A percentile compares a stretch with the other conserved stretches of the same genome.
These are phyloP conservation scores for Alosa alosa DNA, from an alignment of 2,113 vertebrate genomes.

Conservation along the genomic window DNA sequence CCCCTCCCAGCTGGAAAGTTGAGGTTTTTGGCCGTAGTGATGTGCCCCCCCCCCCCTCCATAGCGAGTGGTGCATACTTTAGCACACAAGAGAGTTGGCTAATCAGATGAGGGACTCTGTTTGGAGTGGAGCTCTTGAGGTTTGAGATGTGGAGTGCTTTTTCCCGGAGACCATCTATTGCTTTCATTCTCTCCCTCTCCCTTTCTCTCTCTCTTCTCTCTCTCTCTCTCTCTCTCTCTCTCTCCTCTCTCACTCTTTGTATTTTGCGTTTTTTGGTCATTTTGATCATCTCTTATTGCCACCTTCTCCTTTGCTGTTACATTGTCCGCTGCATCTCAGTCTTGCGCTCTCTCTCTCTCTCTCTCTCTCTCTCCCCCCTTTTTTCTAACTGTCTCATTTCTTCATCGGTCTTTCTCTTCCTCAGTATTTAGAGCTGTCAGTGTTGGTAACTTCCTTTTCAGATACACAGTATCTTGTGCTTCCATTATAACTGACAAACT, in stretches of 20 bases:
- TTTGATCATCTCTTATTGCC: not conserved
- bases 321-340: not conserved
- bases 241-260: not conserved
- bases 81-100: constrained; percentile 51
- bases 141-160: constrained; percentile 41
- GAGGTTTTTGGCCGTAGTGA: constrained; percentile 49
- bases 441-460: not conserved
- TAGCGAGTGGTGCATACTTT: constrained; percentile 48
- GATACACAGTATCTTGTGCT: not conserved
- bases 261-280: not conserved
- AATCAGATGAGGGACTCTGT: constrained; percentile 50
- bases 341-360: not conserved
- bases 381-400: not conserved
- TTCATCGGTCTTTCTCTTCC: not conserved
- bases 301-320: not conserved
- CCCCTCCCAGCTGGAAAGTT: constrained; percentile 49
- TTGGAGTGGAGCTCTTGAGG: constrained; percentile 43
- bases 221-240: constrained; percentile 17
- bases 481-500: not conserved
- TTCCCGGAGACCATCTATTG: constrained; percentile 33
- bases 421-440: not conserved
- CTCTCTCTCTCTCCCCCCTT: not conserved
- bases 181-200: not conserved
- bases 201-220: not conserved
- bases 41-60: not conserved